Percentiles rank a stretch among this genome's conserved stretches.
phyloP scores from a whole-genome alignment of 2,888 invertebrate species.

The Polydrusus pterygomalis region DNA sequence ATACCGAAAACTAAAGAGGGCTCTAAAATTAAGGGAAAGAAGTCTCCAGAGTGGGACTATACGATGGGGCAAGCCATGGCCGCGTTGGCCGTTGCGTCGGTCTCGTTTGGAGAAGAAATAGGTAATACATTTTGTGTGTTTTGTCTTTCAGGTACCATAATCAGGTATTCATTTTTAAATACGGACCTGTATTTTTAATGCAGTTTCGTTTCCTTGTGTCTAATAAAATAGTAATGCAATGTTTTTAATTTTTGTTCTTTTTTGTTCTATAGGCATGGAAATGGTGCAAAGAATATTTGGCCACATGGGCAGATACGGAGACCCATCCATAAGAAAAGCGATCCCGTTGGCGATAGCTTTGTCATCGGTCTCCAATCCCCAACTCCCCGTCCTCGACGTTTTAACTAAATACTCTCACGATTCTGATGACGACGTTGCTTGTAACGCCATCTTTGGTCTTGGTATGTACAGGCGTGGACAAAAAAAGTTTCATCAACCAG shows the following conservation, averaged over 20 bases:
- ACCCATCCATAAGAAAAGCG: constrained; percentile 88
- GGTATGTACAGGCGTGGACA: too few species aligned
- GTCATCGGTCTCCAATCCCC: constrained; percentile 96
- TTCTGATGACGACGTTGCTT: constrained; percentile 96
- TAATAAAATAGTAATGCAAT: too few species aligned
- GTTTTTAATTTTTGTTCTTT: too few species aligned
- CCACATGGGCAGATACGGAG: constrained; percentile 80
- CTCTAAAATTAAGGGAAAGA: constrained; percentile 60
- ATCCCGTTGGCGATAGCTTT: constrained; percentile 97
- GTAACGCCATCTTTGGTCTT: constrained; percentile 98
- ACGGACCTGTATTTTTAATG: too few species aligned
- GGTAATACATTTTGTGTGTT: too few species aligned
- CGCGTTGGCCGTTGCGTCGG: constrained; percentile 95
- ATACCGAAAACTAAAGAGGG: constrained; percentile 26
- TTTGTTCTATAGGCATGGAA: constrained; percentile 77
- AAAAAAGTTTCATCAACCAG: too few species aligned
- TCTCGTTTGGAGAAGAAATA: constrained; percentile 98
- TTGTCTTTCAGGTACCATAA: too few species aligned
- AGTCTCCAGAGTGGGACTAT: constrained; percentile 81
- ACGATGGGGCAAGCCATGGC: constrained; percentile 93
- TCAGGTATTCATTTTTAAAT: too few species aligned
- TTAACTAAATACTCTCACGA: constrained; percentile 99
- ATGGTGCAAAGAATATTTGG: constrained; percentile 98
- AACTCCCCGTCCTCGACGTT: constrained; percentile 95
- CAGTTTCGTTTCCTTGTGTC: too few species aligned